Evolutionary conservation across 2,888 invertebrate genomes (phyloP).

Genomic region (Athalia cordata): DNA sequence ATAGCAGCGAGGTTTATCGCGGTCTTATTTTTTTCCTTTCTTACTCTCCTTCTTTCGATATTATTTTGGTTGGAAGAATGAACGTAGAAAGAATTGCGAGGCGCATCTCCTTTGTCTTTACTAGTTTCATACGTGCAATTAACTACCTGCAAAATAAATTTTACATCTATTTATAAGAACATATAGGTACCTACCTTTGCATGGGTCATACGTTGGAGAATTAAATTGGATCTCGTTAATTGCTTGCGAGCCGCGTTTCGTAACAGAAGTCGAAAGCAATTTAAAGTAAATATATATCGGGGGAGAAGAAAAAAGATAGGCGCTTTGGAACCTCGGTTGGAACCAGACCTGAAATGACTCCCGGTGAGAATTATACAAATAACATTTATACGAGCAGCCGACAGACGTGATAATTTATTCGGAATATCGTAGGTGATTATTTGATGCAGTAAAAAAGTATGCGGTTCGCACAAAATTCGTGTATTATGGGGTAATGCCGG

Average conservation of each 20-base stretch:
- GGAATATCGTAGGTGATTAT: slow-evolving; percentile 15
- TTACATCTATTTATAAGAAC: too few relatives aligned
- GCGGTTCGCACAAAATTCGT: too few relatives aligned
- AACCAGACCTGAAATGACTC: neutral
- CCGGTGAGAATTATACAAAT: slow-evolving; percentile 18
- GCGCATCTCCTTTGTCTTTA: too few relatives aligned
- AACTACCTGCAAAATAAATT: too few relatives aligned
- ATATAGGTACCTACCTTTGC: neutral
- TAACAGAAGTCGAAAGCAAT: too few relatives aligned
- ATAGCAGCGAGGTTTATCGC: neutral
- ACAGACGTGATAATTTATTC: neutral
- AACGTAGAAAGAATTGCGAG: too few relatives aligned
- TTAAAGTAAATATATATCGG: neutral
- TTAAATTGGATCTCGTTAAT: slow-evolving; percentile 14
- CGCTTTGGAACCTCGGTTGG: neutral
- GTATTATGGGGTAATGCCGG: too few relatives aligned
- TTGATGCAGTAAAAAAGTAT: neutral
- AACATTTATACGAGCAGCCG: neutral
- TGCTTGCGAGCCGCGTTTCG: slow-evolving; percentile 3
- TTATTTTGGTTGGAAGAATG: too few relatives aligned
- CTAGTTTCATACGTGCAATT: too few relatives aligned
- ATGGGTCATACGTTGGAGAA: neutral
- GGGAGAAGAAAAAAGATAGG: neutral
- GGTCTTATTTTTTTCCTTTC: too few relatives aligned
- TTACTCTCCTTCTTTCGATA: too few relatives aligned